Base-by-base conservation (phyloP, 2,797 vertebrate species). In the Anomalospiza imberbis region DNA sequence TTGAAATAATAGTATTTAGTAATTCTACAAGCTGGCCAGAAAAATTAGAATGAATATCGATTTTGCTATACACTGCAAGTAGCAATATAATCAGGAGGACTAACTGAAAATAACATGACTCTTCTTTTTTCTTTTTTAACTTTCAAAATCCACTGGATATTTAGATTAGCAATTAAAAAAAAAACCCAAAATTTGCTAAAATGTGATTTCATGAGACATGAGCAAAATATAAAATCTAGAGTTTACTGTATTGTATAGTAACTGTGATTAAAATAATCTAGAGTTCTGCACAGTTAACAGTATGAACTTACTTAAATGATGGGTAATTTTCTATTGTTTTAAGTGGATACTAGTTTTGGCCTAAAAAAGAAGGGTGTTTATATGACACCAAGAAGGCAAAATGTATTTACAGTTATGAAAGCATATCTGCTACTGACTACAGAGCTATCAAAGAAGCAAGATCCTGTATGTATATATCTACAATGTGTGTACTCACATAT, bases 1-100 rank as follows among this genome's bases (percentile, higher is more conserved):
- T 77, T 97, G 89, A 63, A 97, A 96, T 96, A 97, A 96, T 92
- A 75, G 85, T 85, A 89, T 95, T 97, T 96, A 96, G 63, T 72
- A 93, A 94, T 95, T 95, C 55, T 31, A 89, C 74, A 86, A 94
- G 96, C 79, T 97, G 97, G 78, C 80, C 61, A 85, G 79, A 89
- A 62, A 89, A 62, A 92, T 28, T 87, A 71, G 85, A 95, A 96
- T 96, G 90, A 97, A 92, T 96, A 94, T 89, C 91, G 32, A 94
- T 94, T 96, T 97, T 94, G 44, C 50, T 96, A 60, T 85, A 92
- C 70, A 76, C 94, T 96, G 51, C 50, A 97, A 95, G 95, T 89
- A 95, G 60, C 36, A 78, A 25, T 63, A 95, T 95, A 93, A 95
- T 95, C 92, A 92, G 62, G 26, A 96, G 53, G 51, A 95, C 74